Evolutionary conservation across 64 coral and sea anemone genomes (phyloP).

Genomic region (Montipora efflorescens): DNA sequence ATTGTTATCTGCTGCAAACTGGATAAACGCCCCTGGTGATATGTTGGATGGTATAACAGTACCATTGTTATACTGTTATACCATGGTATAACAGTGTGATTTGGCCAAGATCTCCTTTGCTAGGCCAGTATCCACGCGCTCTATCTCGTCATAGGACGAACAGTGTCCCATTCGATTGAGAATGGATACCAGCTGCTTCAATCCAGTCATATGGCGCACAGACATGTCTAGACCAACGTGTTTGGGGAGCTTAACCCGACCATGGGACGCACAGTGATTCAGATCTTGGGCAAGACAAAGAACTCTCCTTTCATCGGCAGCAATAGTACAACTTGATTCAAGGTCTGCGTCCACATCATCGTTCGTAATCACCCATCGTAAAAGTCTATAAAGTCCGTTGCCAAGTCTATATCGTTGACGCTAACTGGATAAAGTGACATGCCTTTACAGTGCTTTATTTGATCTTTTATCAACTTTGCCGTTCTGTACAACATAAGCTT

Average conservation of each 20-base stretch:
- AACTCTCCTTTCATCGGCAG: slow-evolving; percentile 49
- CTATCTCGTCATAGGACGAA: slow-evolving; percentile 61
- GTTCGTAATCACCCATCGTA: slow-evolving; percentile 41
- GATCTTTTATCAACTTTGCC: slow-evolving; percentile 57
- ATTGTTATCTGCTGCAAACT: slow-evolving; percentile 70
- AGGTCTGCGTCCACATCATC: slow-evolving; percentile 12
- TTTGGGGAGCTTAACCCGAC: slow-evolving; percentile 19
- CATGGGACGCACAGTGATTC: slow-evolving; percentile 29
- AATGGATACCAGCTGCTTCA: slow-evolving; percentile 40
- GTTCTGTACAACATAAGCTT: background rate
- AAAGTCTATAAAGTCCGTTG: slow-evolving; percentile 26
- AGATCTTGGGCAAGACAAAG: slow-evolving; percentile 27
- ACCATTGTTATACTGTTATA: background rate
- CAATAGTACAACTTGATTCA: slow-evolving; percentile 4
- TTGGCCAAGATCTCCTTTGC: slow-evolving; percentile 18
- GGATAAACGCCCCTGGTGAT: slow-evolving; percentile 16
- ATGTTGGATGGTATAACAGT: slow-evolving; percentile 61
- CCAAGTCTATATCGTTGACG: slow-evolving; percentile 33
- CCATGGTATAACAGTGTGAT: too few species aligned
- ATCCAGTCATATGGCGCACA: slow-evolving; percentile 19
- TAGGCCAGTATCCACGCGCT: slow-evolving; percentile 46
- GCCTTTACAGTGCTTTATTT: slow-evolving; percentile 63
- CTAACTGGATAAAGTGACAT: slow-evolving; percentile 16
- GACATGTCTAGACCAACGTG: slow-evolving; percentile 38
- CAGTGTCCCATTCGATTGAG: slow-evolving; percentile 64